Evolutionary conservation across 2,888 invertebrate species (phyloP).

Genomic region (Polia nebulosa): DNA sequence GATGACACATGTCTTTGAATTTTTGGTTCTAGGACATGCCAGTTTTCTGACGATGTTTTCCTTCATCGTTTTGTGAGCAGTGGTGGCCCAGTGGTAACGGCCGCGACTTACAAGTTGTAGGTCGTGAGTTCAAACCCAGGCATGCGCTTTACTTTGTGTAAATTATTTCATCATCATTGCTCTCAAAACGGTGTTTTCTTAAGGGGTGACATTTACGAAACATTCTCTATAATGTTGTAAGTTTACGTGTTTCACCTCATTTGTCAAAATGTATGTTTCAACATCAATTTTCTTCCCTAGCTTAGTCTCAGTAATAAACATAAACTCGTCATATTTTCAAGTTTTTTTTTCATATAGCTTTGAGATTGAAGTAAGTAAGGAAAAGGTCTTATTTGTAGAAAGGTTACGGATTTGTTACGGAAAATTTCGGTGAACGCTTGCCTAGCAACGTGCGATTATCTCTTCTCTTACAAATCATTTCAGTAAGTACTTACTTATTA

Average conservation of each 20-base stretch:
- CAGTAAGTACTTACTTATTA: background rate
- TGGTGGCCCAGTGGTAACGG: no score
- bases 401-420: slow-evolving; percentile 20
- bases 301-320: slow-evolving; percentile 5
- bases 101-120: no score
- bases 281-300: background rate
- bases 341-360: slow-evolving; percentile 19
- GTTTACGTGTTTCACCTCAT: slow-evolving; percentile 15
- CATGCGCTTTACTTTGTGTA: no score
- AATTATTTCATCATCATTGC: no score
- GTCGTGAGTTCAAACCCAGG: no score
- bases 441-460: slow-evolving; percentile 34
- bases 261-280: background rate
- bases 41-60: no score
- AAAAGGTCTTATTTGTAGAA: slow-evolving; percentile 29
- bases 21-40: no score
- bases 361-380: slow-evolving; percentile 28
- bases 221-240: background rate
- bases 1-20: no score
- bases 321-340: background rate
- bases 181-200: no score
- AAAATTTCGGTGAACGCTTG: background rate
- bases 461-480: background rate
- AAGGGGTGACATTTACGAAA: background rate
- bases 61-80: no score